phyloP scores from a whole-genome alignment of 2,797 vertebrate genomes.

The Sebastes glaucus region DNA sequence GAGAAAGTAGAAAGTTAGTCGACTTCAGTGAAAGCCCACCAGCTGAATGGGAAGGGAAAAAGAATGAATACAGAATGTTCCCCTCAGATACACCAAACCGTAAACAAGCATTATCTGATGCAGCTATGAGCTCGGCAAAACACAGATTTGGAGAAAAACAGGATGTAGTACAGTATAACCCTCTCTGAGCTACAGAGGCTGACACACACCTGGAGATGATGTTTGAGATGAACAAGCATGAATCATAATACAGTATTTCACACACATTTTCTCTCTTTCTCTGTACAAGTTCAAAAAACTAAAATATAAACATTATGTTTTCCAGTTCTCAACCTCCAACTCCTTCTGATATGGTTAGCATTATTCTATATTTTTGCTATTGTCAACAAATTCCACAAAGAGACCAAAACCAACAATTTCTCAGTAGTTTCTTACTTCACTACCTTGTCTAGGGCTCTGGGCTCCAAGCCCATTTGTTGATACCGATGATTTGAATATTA shows the following conservation, averaged over 20 bases:
- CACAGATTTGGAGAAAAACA: conserved; percentile 13
- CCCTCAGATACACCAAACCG: not conserved
- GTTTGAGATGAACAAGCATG: conserved; percentile 1
- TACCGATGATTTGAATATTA: not conserved
- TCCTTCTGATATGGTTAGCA: not conserved
- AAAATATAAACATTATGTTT: not conserved
- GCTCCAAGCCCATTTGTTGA: not conserved
- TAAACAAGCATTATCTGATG: not conserved
- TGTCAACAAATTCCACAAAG: not conserved
- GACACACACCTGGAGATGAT: conserved; percentile 6
- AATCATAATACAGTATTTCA: conserved; percentile 13
- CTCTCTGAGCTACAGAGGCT: not conserved
- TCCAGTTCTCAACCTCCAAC: not conserved
- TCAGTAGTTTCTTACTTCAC: not conserved
- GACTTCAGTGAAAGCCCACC: not conserved
- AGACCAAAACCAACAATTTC: not conserved
- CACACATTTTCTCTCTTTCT: not conserved
- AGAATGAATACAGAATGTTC: not conserved
- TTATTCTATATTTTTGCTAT: not conserved
- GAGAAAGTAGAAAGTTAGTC: conserved; percentile 7
- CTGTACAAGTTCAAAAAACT: not conserved
- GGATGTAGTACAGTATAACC: not conserved
- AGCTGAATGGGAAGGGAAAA: not conserved
- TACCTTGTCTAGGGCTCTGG: not conserved
- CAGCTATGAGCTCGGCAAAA: not conserved